These are phyloP conservation scores for Spialia ferax DNA, from an alignment of 2,888 invertebrate species.

Conservation along the genomic window DNA sequence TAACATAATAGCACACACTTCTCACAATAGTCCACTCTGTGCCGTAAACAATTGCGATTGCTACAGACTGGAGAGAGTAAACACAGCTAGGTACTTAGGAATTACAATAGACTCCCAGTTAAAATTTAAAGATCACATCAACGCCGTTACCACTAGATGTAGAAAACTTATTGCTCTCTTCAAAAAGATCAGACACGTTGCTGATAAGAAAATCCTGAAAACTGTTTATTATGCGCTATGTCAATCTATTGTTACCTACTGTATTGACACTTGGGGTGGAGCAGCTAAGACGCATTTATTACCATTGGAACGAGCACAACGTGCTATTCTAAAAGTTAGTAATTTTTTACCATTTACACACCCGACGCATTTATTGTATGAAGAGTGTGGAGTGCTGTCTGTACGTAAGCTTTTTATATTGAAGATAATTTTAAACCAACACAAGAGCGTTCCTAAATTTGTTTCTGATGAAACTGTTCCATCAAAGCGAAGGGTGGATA, in stretches of 20 bases:
- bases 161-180: not conserved
- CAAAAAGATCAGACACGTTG: not conserved
- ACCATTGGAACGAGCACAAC: not conserved
- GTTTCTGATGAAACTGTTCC: too few relatives aligned
- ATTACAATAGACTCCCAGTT: not conserved
- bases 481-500: too few relatives aligned
- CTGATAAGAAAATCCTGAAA: not conserved
- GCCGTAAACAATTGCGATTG: not conserved
- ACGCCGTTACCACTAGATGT: not conserved
- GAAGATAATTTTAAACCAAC: not conserved
- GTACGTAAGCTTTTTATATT: not conserved
- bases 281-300: not conserved
- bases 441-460: not conserved
- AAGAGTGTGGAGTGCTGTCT: not conserved
- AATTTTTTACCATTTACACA: not conserved
- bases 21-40: not conserved
- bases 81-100: not conserved
- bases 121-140: not conserved
- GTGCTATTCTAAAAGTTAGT: not conserved
- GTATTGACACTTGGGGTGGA: not conserved
- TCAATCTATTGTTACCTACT: not conserved
- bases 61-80: not conserved
- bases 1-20: not conserved
- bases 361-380: not conserved
- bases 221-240: not conserved